Conservation (phyloP, 1,140 invertebrate genomes). For the Bombyx mori region ASM3026992v2 NC_085133.1:3499001-3499500, state of each 20-base stretch:
- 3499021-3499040: no score
- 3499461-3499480: constrained; percentile 66
- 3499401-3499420: constrained; percentile 67
- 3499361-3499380: constrained; percentile 54
- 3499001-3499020: no score
- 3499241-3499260: constrained; percentile 63
- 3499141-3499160: no score
- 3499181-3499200: constrained; percentile 23
- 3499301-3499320: constrained; percentile 62
- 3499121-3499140: no score
- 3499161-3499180: constrained; percentile 40
- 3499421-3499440: constrained; percentile 69
- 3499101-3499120: no score
- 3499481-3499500: constrained; percentile 58
- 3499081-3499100: no score
- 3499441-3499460: constrained; percentile 69
- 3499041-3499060: no score
- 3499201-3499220: constrained; percentile 47
- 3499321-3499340: constrained; percentile 66
- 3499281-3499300: constrained; percentile 55
- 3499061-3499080: no score
- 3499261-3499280: constrained; percentile 45
- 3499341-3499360: constrained; percentile 64
- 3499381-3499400: constrained; percentile 61
- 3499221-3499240: constrained; percentile 60